phyloP scores from a whole-genome alignment of 1,140 invertebrate genomes.

The Diploscapter pachys region DNA sequence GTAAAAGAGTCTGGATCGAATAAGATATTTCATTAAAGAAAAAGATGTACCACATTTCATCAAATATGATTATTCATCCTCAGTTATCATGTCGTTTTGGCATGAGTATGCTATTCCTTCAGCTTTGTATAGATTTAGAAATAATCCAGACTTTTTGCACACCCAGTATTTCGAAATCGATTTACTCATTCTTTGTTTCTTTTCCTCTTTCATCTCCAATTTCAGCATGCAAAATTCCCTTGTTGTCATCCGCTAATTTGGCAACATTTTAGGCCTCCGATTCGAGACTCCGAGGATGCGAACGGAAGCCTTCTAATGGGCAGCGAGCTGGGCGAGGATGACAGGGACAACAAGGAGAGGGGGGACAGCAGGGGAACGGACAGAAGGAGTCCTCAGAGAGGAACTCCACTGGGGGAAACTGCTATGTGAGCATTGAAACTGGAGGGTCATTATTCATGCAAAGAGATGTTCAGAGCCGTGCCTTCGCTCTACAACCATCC shows the following conservation, averaged over 20 bases:
- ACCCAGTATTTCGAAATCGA: no score
- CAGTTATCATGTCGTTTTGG: no score
- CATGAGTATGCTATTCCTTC: no score
- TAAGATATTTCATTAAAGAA: no score
- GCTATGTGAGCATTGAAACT: slow-evolving; percentile 8
- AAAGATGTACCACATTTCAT: no score
- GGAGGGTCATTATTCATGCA: background rate
- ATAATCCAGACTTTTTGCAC: no score
- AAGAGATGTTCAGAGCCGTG: slow-evolving; percentile 9
- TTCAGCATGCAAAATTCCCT: no score
- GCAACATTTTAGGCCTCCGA: slow-evolving; percentile 3
- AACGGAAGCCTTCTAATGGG: slow-evolving; percentile 10
- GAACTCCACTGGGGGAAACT: slow-evolving; percentile 13
- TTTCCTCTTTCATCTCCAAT: background rate
- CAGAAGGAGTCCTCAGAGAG: slow-evolving; percentile 19
- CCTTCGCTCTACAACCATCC: background rate
- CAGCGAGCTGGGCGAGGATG: background rate
- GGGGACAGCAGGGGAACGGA: slow-evolving; percentile 5
- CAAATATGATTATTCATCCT: no score
- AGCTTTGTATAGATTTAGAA: no score
- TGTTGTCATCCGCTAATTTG: no score
- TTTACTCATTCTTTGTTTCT: slow-evolving; percentile 5
- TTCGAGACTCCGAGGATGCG: slow-evolving; percentile 8
- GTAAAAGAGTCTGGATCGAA: no score
- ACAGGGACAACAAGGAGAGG: background rate